Percentiles rank a stretch among this genome's conserved stretches.
Evolutionary conservation across 2,797 vertebrate species (phyloP).

Genomic region (Cottoperca gobio): DNA sequence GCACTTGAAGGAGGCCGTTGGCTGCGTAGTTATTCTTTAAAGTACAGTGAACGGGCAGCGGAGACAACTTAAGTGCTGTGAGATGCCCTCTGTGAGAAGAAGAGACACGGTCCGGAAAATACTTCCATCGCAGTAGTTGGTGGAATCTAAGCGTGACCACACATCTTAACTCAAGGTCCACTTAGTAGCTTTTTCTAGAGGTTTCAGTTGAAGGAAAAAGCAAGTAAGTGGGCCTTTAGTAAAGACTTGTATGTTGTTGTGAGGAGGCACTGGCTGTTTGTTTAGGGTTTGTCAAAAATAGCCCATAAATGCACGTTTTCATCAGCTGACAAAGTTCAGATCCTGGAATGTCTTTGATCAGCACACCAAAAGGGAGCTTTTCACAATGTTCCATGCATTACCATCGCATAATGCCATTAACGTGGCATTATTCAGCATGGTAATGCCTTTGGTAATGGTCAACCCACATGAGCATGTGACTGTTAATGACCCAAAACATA

Average conservation of each 20-base stretch:
- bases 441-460: background rate
- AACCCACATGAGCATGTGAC: background rate
- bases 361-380: background rate
- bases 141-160: background rate
- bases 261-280: background rate
- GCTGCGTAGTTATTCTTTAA: slow-evolving; percentile 44
- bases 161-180: background rate
- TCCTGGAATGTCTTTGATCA: background rate
- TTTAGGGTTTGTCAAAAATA: background rate
- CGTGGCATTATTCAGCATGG: background rate
- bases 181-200: background rate
- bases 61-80: slow-evolving; percentile 47
- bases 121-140: background rate
- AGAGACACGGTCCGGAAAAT: background rate
- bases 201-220: background rate
- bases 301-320: background rate
- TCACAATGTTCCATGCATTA: background rate
- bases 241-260: too few species aligned
- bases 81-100: slow-evolving; percentile 8
- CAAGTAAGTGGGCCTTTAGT: background rate
- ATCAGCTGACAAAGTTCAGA: slow-evolving; percentile 5
- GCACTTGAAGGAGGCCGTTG: slow-evolving; percentile 63
- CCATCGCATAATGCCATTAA: background rate
- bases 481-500: slow-evolving; percentile 14
- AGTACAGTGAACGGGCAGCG: slow-evolving; percentile 29